Evolutionary conservation across 2,113 vertebrate genomes (phyloP), one percentile per base, ranked within the genome.

Genomic region (Misgurnus mizolepis): DNA sequence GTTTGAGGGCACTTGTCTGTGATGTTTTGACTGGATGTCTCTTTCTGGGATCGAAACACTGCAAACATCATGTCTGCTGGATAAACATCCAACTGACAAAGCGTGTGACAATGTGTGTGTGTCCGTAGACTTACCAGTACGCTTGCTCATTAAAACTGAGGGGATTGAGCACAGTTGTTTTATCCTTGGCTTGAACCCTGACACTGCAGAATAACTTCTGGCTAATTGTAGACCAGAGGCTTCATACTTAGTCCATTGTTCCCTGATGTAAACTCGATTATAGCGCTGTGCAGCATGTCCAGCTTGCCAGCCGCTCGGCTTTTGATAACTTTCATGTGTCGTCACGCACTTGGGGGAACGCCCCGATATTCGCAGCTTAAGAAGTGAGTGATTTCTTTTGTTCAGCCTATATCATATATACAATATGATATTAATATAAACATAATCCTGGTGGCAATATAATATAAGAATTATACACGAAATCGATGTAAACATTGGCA

Each of bases 11-110:
- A 8, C 58, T 14, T 47, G 27, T 45, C 18, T 76, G 15, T 5
- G 45, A 14, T 76, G 56, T 64, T 77, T 50, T 58, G 68, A 49
- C 73, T 77, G 56, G 60, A 76, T 68, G 43, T 61, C 68, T 34
- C 47, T 69, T 49, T 41, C 74, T 64, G 68, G n/a, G 34, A 69
- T n/a, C 0, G 77, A 56, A 49, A 43, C 49, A 53, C 55, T 8
- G 55, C 6, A 55, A 49, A 79, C n/a, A 50, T 17, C 43, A 76
- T 58, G 39, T 34, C 67, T 64, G 39, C 53, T 39, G 22, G 41
- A 67, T 55, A 70, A 71, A 70, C 40, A 53, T 40, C 49, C 73
- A 10, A 58, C 43, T 58, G 6, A 34, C 10, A 64, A 39, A 15
- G 76, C 45, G 76, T 69, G 40, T 68, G 76, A 67, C 7, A 6